Conservation (phyloP, 2,113 vertebrate genomes). For the Brienomyrus longianalis region DNA sequence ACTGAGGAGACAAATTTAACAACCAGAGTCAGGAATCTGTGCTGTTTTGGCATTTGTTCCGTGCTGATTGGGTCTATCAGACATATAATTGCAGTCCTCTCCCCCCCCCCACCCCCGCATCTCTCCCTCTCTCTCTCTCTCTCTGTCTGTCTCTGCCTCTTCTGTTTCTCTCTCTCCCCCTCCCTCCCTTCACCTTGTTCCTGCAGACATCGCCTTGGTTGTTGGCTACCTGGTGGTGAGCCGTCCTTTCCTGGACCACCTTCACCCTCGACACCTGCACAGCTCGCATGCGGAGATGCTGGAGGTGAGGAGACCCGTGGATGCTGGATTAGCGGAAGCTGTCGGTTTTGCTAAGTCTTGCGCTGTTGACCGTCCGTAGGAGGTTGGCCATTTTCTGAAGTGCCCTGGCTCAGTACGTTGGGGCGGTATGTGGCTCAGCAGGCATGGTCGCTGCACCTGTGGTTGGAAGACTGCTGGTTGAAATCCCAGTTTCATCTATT, state of each 20-base stretch:
- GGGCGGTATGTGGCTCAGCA: background rate
- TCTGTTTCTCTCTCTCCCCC: background rate
- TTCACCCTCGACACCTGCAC: conserved; percentile 75
- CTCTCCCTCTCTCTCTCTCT: background rate
- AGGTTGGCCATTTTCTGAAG: background rate
- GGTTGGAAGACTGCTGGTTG: background rate
- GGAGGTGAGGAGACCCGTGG: conserved; percentile 64
- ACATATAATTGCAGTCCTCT: background rate
- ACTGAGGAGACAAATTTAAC: background rate
- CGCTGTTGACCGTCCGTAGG: background rate
- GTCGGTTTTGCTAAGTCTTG: background rate
- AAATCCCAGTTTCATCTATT: background rate
- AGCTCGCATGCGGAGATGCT: conserved; percentile 85
- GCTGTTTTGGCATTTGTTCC: background rate
- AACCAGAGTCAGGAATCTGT: background rate
- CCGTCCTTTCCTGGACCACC: conserved; percentile 76
- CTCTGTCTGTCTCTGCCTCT: background rate
- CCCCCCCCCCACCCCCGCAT: background rate
- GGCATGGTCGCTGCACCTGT: background rate
- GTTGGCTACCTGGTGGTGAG: conserved; percentile 95
- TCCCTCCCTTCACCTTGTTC: background rate
- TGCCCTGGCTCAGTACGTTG: background rate
- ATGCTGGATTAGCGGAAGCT: background rate
- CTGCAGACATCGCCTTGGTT: conserved; percentile 85
- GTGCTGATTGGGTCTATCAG: background rate